Conservation (phyloP, 1,140 invertebrate species). For the Drosophila grimshawi region DNA sequence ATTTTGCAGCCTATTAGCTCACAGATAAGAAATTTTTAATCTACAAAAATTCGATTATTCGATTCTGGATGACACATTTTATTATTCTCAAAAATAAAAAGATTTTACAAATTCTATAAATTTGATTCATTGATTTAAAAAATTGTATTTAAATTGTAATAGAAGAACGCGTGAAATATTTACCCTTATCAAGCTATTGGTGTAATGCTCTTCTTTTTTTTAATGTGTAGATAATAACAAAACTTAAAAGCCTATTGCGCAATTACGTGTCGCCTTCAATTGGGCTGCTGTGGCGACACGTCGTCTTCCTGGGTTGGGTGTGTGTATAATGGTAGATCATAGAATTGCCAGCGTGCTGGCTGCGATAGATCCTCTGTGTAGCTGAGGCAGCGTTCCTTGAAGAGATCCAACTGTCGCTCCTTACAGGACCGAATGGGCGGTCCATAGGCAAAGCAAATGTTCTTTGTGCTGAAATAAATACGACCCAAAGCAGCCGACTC, state of each 20-base stretch:
- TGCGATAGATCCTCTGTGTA: constrained; percentile 85
- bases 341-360: constrained; percentile 86
- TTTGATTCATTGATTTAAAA: too few relatives aligned
- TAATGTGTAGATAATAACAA: not conserved
- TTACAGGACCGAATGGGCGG: constrained; percentile 87
- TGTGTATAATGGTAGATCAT: constrained; percentile 86
- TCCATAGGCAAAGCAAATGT: constrained; percentile 88
- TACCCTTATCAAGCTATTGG: too few relatives aligned
- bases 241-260: constrained; percentile 35
- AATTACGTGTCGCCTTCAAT: constrained; percentile 21
- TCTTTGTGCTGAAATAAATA: constrained; percentile 89
- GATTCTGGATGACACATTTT: too few relatives aligned
- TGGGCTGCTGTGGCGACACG: constrained; percentile 3
- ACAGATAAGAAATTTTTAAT: too few relatives aligned
- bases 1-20: too few relatives aligned
- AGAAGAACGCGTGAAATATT: too few relatives aligned
- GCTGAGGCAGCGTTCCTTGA: constrained; percentile 85
- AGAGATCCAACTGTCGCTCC: constrained; percentile 68
- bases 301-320: constrained; percentile 43
- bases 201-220: not conserved
- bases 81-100: too few relatives aligned
- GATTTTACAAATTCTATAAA: too few relatives aligned
- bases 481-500: constrained; percentile 86
- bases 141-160: too few relatives aligned
- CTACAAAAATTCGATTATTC: too few relatives aligned